A percentile compares a stretch with the other conserved stretches of the same genome.
phyloP scores from a whole-genome alignment of 2,113 vertebrate genomes.

The Ibidorhyncha struthersii region DNA sequence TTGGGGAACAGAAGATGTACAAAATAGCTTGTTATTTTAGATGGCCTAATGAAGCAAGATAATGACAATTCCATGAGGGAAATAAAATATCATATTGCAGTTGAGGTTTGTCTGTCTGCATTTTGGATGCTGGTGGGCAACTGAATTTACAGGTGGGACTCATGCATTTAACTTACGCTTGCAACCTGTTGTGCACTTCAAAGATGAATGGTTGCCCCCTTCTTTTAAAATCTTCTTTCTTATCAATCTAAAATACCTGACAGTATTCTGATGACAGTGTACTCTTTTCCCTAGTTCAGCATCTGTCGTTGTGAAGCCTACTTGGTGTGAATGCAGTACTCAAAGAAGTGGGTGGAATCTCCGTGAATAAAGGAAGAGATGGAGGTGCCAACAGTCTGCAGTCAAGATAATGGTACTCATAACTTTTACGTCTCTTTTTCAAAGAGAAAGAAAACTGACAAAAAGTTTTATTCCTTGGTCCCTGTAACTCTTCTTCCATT shows the following conservation, averaged over 20 bases:
- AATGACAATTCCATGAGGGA: neutral
- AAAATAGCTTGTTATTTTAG: neutral
- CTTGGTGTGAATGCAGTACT: slow-evolving; percentile 43
- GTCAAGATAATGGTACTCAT: slow-evolving; percentile 69
- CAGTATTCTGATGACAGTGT: neutral
- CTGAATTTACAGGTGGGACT: neutral
- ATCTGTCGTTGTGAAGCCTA: neutral
- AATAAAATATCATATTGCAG: neutral
- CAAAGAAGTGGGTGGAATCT: slow-evolving; percentile 31
- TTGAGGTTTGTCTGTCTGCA: neutral
- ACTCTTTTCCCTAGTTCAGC: slow-evolving; percentile 9
- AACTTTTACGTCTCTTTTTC: neutral
- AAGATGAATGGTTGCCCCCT: neutral
- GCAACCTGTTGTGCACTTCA: neutral
- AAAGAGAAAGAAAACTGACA: neutral
- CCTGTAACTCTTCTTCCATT: neutral
- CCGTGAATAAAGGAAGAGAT: slow-evolving; percentile 45
- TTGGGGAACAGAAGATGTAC: neutral
- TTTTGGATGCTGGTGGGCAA: neutral
- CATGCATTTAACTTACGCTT: neutral
- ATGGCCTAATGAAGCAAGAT: neutral
- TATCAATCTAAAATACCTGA: neutral
- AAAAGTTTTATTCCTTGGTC: neutral
- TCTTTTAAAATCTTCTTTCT: neutral
- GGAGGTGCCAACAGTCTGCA: slow-evolving; percentile 47